phyloP scores from a whole-genome alignment of 2,888 invertebrate genomes.

The Yponomeuta evonymella region DNA sequence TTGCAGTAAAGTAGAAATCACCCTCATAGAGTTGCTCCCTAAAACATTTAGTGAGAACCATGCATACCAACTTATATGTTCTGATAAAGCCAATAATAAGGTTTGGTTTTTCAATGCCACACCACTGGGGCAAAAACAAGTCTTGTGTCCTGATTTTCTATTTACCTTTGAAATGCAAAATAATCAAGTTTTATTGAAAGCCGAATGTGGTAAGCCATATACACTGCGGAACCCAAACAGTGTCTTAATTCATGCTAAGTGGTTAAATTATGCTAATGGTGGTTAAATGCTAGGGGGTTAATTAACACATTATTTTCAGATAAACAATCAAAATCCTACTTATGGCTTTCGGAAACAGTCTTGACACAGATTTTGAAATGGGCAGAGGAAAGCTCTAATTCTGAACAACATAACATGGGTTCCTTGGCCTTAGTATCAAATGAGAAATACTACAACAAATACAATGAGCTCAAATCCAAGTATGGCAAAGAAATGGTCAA shows the following conservation, averaged over 20 bases:
- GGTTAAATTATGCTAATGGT: neutral
- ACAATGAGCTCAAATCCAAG: slow-evolving; percentile 84
- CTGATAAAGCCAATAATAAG: slow-evolving; percentile 49
- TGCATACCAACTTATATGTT: slow-evolving; percentile 50
- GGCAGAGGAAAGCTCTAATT: slow-evolving; percentile 60
- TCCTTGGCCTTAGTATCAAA: slow-evolving; percentile 81
- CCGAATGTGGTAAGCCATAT: slow-evolving; percentile 47
- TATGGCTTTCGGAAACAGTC: slow-evolving; percentile 76
- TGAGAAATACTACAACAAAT: slow-evolving; percentile 82
- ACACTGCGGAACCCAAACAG: slow-evolving; percentile 6
- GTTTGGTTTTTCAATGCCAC: slow-evolving; percentile 69
- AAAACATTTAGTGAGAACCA: slow-evolving; percentile 46
- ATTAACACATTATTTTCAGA: slow-evolving; percentile 35
- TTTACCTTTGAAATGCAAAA: slow-evolving; percentile 60
- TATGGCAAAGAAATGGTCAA: slow-evolving; percentile 85
- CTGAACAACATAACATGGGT: slow-evolving; percentile 33
- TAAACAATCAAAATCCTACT: slow-evolving; percentile 37
- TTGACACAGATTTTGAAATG: slow-evolving; percentile 79
- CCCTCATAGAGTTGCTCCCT: slow-evolving; percentile 53
- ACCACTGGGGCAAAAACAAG: slow-evolving; percentile 42
- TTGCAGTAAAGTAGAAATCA: slow-evolving; percentile 31
- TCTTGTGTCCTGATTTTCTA: slow-evolving; percentile 64
- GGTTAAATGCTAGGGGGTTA: too few species aligned
- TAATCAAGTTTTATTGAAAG: slow-evolving; percentile 51
- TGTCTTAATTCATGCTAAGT: neutral